phyloP scores from a whole-genome alignment of 2,888 invertebrate species.

The Nipponacmea schrenckii region DNA sequence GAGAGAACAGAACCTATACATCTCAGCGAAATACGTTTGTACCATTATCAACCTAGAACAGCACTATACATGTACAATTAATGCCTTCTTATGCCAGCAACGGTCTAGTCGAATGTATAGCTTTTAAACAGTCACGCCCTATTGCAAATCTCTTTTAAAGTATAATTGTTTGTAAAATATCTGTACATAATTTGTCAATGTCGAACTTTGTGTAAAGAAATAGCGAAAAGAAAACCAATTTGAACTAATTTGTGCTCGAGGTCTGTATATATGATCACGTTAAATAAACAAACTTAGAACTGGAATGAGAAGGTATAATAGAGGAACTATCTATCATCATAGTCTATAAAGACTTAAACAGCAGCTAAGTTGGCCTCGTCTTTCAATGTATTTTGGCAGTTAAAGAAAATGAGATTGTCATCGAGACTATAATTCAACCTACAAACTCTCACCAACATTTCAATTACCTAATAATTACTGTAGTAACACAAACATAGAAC shows the following conservation, averaged over 20 bases:
- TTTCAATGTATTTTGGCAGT: slow-evolving; percentile 13
- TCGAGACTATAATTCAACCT: slow-evolving; percentile 20
- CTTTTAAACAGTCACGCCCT: background rate
- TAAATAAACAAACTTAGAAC: slow-evolving; percentile 5
- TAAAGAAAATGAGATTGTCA: slow-evolving; percentile 29
- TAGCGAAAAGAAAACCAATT: background rate
- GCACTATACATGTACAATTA: too few species aligned
- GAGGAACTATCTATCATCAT: background rate
- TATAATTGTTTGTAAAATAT: background rate
- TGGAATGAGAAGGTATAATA: background rate
- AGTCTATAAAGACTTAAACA: background rate
- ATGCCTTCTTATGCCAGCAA: too few species aligned
- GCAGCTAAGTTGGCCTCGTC: background rate
- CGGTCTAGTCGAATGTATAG: too few species aligned
- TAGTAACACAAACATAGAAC: too few species aligned
- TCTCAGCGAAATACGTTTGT: too few species aligned
- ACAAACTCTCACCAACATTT: background rate
- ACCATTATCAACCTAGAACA: too few species aligned
- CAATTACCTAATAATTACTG: too few species aligned
- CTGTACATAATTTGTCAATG: slow-evolving; percentile 7
- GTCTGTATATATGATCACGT: slow-evolving; percentile 2
- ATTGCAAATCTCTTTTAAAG: background rate
- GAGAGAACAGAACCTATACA: too few species aligned
- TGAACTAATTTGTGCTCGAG: background rate
- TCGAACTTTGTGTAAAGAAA: background rate